Conservation (phyloP, 1,140 invertebrate species). For the Heliconius hewitsoni region DNA sequence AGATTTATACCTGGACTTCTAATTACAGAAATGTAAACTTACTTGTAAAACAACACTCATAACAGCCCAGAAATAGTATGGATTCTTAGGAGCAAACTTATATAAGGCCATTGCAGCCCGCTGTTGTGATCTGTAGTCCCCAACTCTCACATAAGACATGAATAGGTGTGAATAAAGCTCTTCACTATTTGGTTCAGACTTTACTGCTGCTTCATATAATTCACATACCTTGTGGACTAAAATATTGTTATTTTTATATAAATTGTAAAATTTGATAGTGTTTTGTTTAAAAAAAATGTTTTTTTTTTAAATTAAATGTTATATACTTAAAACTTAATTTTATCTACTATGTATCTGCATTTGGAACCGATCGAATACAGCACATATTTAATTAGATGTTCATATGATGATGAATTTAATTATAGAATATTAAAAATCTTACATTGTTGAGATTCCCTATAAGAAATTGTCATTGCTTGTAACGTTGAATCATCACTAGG, state of each 20-base stretch:
- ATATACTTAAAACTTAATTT: too few relatives aligned
- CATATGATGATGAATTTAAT: background rate
- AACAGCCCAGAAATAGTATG: constrained; percentile 98
- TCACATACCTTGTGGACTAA: constrained; percentile 93
- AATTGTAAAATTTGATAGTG: background rate
- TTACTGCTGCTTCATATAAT: constrained; percentile 93
- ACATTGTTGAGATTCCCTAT: constrained; percentile 95
- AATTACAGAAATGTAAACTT: constrained; percentile 18
- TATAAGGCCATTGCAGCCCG: constrained; percentile 93
- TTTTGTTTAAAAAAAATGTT: background rate
- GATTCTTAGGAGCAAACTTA: constrained; percentile 95
- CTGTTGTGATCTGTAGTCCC: constrained; percentile 95
- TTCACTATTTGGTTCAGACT: constrained; percentile 93
- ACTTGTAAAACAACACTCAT: constrained; percentile 98
- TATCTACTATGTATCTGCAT: too few relatives aligned
- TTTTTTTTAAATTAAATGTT: too few relatives aligned
- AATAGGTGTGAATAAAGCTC: constrained; percentile 96
- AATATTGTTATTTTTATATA: background rate
- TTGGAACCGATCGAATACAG: background rate
- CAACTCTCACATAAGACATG: constrained; percentile 95
- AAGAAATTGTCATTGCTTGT: constrained; percentile 98
- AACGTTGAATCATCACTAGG: constrained; percentile 95
- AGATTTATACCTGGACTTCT: too few relatives aligned
- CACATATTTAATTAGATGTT: background rate
- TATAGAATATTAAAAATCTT: constrained; percentile 40